Evolutionary conservation across 2,797 vertebrate species (phyloP), one percentile per base, ranked within the genome.

Genomic region (Agapornis canus): DNA sequence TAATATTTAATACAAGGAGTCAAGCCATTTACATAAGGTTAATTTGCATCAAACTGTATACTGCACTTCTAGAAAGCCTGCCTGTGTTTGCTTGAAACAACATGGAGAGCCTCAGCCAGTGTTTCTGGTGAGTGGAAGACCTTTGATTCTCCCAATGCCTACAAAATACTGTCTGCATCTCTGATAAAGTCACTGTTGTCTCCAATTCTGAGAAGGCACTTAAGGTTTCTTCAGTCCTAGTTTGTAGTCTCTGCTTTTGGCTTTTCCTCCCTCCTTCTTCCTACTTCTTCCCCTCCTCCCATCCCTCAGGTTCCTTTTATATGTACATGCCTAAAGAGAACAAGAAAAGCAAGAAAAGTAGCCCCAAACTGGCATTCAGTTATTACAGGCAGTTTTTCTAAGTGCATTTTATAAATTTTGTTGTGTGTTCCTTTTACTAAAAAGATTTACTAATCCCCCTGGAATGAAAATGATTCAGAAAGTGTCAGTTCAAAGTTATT

Each of bases 371-470:
- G 47, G 52, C 69, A 61, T 57, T 71, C 32, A 51, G 12, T 78
- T 88, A 57, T 71, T 82, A 86, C 3, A 82, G 70, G 82, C 21
- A 64, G 70, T 45, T 93, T 95, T 73, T 75, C 17, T 39, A 90
- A 87, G 64, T 39, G 32, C 13, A 59, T 92, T 92, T 94, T 75
- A 1, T 25, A 92, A 49, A 45, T 95, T 92, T 80, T 59, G 39
- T 59, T 78, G 73, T 60, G 56, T 69, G 54, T 76, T 89, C 29
- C 49, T 88, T 85, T 60, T 71, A 56, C 75, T 82, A 71, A 68
- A 87, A 94, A 66, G 76, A 65, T 63, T 89, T 86, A 31, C 92
- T 94, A 95, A 94, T 92, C 51, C 76, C 72, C 61, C 52, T 85
- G 84, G 79, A 96, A 94, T 65, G 54, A 93, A 95, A 93, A 87